phyloP scores from a whole-genome alignment of 2,888 invertebrate species.

The Anthoptus insignis region DNA sequence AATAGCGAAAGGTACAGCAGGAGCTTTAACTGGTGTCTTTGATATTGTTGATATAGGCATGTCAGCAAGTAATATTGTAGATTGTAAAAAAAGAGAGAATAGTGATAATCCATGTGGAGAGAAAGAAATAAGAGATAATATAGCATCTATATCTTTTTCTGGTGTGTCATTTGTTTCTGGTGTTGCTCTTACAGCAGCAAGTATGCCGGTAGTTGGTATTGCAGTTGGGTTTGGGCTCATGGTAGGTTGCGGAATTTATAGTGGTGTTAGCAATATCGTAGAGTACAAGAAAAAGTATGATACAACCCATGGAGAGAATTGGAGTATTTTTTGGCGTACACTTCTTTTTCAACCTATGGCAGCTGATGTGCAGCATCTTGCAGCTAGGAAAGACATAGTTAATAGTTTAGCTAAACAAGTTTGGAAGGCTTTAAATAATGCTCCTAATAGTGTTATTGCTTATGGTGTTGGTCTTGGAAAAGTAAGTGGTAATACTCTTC shows the following conservation, averaged over 20 bases:
- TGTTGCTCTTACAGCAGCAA: conserved; percentile 18
- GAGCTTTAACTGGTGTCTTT: too few relatives aligned
- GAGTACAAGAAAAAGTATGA: conserved; percentile 13
- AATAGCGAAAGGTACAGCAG: too few relatives aligned
- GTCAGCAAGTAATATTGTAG: conserved; percentile 10
- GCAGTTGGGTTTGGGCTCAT: conserved; percentile 14
- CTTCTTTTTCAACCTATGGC: too few relatives aligned
- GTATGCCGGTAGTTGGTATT: conserved; percentile 14
- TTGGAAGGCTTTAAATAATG: too few relatives aligned
- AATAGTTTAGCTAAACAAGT: too few relatives aligned
- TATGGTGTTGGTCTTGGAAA: background rate
- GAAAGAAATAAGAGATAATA: conserved; percentile 13
- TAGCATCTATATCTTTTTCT: conserved; percentile 15
- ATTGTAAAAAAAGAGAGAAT: conserved; percentile 13
- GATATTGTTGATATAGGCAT: background rate
- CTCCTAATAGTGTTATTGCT: too few relatives aligned
- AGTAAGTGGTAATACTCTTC: too few relatives aligned
- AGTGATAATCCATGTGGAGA: conserved; percentile 18
- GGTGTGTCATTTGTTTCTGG: conserved; percentile 19
- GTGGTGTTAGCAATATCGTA: conserved; percentile 14
- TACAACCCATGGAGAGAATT: conserved; percentile 5
- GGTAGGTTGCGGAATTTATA: conserved; percentile 8
- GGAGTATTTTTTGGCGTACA: too few relatives aligned
- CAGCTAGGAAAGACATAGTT: too few relatives aligned
- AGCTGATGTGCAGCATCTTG: too few relatives aligned